Base-by-base conservation (phyloP, 2,888 invertebrate genomes). In the Synergus gifuensis region DNA sequence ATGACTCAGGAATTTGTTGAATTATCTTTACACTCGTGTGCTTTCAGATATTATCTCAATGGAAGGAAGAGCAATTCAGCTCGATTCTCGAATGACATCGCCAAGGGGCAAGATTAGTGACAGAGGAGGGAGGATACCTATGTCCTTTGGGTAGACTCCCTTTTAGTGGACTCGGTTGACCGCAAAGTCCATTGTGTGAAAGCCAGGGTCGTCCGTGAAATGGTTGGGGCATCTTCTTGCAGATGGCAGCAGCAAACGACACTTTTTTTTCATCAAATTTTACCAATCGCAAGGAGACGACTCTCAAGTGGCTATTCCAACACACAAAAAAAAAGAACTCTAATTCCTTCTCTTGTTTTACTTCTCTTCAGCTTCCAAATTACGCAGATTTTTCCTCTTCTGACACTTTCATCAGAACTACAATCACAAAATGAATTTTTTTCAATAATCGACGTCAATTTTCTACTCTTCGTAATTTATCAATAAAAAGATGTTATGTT, bases 221-320 rank as follows among this genome's bases (percentile, higher is more conserved):
- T 78, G 64, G 79, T 85, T 85, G 66, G 62, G n/a, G 67, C 76
- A 79, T 81, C 73, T 64, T 12, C 79, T 83, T 8, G 80, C 78
- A 83, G 85, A 80, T 85, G 86, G 86, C 86, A 85, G 86, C 86
- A 86, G 83, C 79, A 80, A 81, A 73, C 85, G 82, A 85, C 76
- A 36, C 77, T 79, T 80, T 82, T 79, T 79, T 60, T n/a, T 73
- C 73, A 12, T 54, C 73, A 49, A 73, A 54, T 73, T 73, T 73
- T 49, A 36, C 73, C 73, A 73, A 73, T 40, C 73, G 28, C 54
- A 73, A 49, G 16, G 49, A 49, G 36, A 44, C 18, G 18, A 44
- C 40, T 62, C 62, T 66, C 5, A 42, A 66, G 40, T 66, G 42
- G 66, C 42, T 11, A 42, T 66, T 66, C 42, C 42, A n/a, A n/a